Conservation (phyloP, 2,888 invertebrate genomes). For the Drosophila paracracens region DNA sequence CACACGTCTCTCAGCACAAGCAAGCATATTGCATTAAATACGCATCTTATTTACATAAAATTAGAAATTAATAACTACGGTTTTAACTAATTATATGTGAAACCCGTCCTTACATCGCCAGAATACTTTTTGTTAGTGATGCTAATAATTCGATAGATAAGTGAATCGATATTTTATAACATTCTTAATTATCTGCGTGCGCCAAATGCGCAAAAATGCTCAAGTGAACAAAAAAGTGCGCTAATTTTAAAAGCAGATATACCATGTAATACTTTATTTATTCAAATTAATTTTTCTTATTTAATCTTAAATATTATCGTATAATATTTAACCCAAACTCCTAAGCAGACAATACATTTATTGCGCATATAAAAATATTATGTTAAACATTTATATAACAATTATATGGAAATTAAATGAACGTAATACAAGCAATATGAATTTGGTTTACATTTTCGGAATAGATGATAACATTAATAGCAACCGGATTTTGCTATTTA, state of each 20-base stretch:
- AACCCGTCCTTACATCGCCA: conserved; percentile 57
- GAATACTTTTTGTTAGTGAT: conserved; percentile 47
- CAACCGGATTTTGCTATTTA: not conserved
- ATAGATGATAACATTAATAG: not conserved
- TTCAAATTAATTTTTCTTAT: not conserved
- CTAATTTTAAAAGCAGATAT: not conserved
- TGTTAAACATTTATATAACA: conserved; percentile 2
- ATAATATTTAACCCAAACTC: not conserved
- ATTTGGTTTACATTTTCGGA: conserved; percentile 25
- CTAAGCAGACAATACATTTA: not conserved
- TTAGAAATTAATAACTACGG: conserved; percentile 12
- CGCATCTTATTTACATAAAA: conserved; percentile 7
- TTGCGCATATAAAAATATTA: conserved; percentile 6
- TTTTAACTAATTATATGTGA: conserved; percentile 26
- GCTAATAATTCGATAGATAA: conserved; percentile 14
- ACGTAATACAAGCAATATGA: conserved; percentile 6
- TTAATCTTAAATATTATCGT: conserved; percentile 5
- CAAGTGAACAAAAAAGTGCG: not conserved
- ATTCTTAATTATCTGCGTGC: not conserved
- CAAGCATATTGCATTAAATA: not conserved
- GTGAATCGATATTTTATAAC: conserved; percentile 15
- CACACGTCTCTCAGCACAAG: conserved; percentile 23
- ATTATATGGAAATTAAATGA: conserved; percentile 5
- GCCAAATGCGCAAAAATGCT: conserved; percentile 10
- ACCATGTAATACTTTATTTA: not conserved